phyloP scores from a whole-genome alignment of 2,113 vertebrate species.

The Dasypus novemcinctus region DNA sequence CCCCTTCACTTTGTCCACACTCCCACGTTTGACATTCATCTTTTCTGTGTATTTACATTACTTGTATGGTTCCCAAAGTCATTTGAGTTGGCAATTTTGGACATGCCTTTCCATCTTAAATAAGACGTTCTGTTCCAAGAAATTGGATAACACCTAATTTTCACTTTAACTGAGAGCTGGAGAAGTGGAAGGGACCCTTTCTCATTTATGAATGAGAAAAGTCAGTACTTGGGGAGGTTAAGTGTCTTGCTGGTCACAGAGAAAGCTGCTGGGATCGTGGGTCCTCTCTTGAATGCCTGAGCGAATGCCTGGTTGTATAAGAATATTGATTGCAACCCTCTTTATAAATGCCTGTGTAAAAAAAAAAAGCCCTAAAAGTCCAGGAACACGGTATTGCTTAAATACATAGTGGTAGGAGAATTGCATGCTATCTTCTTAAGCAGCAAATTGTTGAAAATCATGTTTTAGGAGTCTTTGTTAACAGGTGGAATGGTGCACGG shows the following conservation, averaged over 20 bases:
- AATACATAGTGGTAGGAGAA: not conserved
- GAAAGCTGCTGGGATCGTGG: accelerated
- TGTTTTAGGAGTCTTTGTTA: not conserved
- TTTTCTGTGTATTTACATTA: too few relatives aligned
- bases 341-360: not conserved
- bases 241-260: not conserved
- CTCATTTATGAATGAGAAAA: not conserved
- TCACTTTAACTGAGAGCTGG: not conserved
- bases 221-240: too few relatives aligned
- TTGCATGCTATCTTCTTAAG: not conserved
- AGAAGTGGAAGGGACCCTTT: not conserved
- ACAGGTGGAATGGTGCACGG: not conserved
- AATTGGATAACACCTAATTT: not conserved
- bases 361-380: not conserved
- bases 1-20: too few relatives aligned
- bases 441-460: not conserved
- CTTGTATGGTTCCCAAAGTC: too few relatives aligned
- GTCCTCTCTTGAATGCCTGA: too few relatives aligned
- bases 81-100: too few relatives aligned
- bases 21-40: too few relatives aligned
- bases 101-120: not conserved
- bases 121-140: not conserved
- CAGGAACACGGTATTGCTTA: not conserved
- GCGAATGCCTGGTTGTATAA: not conserved
- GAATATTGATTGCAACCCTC: not conserved